Evolutionary conservation across 2,888 invertebrate genomes (phyloP), one percentile per base, ranked within the genome.

Genomic region (Aromia moschata): DNA sequence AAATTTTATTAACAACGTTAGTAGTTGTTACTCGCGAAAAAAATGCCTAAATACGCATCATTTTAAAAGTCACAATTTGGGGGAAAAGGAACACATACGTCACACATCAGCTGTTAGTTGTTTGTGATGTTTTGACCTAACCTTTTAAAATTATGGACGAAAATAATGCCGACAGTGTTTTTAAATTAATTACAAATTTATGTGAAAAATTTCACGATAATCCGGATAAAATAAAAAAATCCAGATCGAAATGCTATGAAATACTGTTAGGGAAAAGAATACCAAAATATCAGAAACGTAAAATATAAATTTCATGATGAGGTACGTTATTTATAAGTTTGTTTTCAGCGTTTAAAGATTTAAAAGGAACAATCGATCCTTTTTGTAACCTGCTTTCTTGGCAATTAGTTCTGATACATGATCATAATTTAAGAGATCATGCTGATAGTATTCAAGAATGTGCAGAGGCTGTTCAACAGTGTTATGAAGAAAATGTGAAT

Each of bases 221-320:
- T 51, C 66, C 62, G 7, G 53, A 59, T 18, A 60, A 65, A 58
- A 56, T 77, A 14, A 74, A 70, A 58, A 67, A 60, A 60, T 64
- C 72, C 18, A 70, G 80, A 17, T 64, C 75, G 15, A 73, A 64
- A 64, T 74, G 74, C 37, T 80, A 72, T 61, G 79, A 77, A 65
- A 68, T 77, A 56, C 62, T 80, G 33, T 62, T 77, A 9, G 62
- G 65, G 14, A 70, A 71, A 53, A 60, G 56, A 41, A 40, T 40
- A n/a, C 55, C 60, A 18, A 52, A 58, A 43, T 54, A 61, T 20
- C 60, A 60, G 64, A 68, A 43, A 56, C 36, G 68, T 67, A 58
- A 33, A n/a, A 17, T 20, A 43, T 41, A 18, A 20, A 45, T 16
- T 40, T 12, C 0, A 10, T 17, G 1, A 45, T 43, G 38, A 40